A percentile compares a stretch with the other conserved stretches of the same genome.
These are phyloP conservation scores for Aurelia aurita complex sp. Pacific DNA, from an alignment of 30 jellyfish, hydroid and myxozoan genomes.

Conservation along the genomic window DNA sequence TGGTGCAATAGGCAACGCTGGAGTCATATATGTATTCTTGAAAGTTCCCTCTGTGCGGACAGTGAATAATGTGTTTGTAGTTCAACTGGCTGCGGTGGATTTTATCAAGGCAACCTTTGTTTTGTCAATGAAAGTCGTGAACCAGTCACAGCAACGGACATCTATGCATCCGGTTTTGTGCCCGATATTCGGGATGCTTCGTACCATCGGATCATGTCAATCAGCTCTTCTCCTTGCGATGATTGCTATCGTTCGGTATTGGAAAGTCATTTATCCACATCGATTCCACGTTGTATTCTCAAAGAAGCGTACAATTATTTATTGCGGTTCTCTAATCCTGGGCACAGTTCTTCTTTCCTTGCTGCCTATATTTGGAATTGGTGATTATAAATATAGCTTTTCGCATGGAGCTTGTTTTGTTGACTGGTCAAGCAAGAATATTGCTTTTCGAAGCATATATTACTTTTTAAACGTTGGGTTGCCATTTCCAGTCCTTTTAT, in stretches of 20 bases:
- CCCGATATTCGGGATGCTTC: slow-evolving; percentile 65
- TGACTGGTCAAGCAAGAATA: slow-evolving; percentile 72
- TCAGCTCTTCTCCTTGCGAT: slow-evolving; percentile 63
- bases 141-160: slow-evolving; percentile 37
- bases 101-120: slow-evolving; percentile 58
- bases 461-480: slow-evolving; percentile 68
- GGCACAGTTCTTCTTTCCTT: slow-evolving; percentile 49
- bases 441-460: slow-evolving; percentile 69
- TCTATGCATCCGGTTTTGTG: slow-evolving; percentile 42
- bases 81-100: slow-evolving; percentile 63
- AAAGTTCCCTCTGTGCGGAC: slow-evolving; percentile 47
- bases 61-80: slow-evolving; percentile 56
- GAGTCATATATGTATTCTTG: slow-evolving; percentile 48
- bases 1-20: slow-evolving; percentile 55
- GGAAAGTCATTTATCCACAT: slow-evolving; percentile 49
- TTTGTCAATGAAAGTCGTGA: slow-evolving; percentile 65
- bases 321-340: slow-evolving; percentile 18
- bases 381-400: slow-evolving; percentile 63
- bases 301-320: neutral
- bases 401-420: slow-evolving; percentile 89
- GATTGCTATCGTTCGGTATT: slow-evolving; percentile 72
- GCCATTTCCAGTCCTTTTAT: slow-evolving; percentile 61
- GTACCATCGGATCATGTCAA: slow-evolving; percentile 50
- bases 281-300: slow-evolving; percentile 28
- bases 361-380: slow-evolving; percentile 76